A percentile compares a stretch with the other conserved stretches of the same genome.
phyloP scores from a whole-genome alignment of 2,888 invertebrate species.

The Proisotoma minuta region DNA sequence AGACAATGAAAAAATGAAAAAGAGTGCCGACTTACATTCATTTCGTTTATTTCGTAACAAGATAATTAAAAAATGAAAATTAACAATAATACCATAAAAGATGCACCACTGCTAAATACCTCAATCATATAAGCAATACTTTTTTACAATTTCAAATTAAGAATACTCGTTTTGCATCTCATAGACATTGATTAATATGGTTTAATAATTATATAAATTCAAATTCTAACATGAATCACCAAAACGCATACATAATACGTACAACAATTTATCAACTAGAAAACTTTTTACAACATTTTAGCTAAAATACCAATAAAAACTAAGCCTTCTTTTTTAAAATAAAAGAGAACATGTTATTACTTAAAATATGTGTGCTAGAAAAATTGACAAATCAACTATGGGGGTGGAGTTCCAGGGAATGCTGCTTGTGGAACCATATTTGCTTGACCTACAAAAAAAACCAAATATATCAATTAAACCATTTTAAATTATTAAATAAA shows the following conservation, averaged over 20 bases:
- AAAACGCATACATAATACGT: background rate
- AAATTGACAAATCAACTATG: conserved; percentile 20
- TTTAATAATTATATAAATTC: background rate
- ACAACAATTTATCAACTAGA: background rate
- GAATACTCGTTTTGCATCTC: too few relatives aligned
- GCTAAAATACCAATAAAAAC: background rate
- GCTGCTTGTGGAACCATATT: conserved; percentile 46
- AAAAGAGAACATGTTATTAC: background rate
- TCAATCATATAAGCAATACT: too few relatives aligned
- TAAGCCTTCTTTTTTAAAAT: too few relatives aligned
- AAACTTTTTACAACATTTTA: background rate
- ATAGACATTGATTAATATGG: background rate
- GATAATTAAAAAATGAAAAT: too few relatives aligned
- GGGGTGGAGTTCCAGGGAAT: conserved; percentile 47
- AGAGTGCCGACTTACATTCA: too few relatives aligned
- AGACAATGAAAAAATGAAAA: too few relatives aligned
- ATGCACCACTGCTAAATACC: too few relatives aligned
- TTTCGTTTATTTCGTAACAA: too few relatives aligned
- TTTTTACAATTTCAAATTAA: too few relatives aligned
- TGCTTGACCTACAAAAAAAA: conserved; percentile 22
- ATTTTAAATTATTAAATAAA: conserved; percentile 49
- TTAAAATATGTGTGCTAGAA: conserved; percentile 18
- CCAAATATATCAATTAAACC: background rate
- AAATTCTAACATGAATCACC: background rate
- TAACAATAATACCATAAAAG: too few relatives aligned